Conservation (phyloP, 2,797 vertebrate species). For the Bryconaethiops microstoma region DNA sequence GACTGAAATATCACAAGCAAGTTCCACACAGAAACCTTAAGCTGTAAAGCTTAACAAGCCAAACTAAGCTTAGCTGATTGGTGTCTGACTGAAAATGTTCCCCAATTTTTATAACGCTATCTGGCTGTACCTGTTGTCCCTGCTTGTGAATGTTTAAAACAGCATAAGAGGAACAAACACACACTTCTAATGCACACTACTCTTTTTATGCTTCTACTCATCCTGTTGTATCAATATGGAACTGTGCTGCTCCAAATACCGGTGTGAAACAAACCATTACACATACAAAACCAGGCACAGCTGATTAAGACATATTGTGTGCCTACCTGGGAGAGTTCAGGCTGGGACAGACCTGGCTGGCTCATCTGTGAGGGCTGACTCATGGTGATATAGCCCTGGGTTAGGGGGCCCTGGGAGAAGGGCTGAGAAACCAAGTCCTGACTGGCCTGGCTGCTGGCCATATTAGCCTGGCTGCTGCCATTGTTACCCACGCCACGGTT, state of each 20-base stretch:
- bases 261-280: not conserved
- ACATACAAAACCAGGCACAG: not conserved
- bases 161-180: no score
- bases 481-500: constrained; percentile 86
- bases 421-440: constrained; percentile 95
- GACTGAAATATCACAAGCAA: not conserved
- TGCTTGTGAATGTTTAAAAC: no score
- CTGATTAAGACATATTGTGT: not conserved
- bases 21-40: no score
- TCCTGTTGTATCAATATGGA: no score
- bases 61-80: no score
- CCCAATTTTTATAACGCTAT: no score
- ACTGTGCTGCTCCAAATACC: no score
- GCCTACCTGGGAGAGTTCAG: constrained; percentile 94
- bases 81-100: no score
- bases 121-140: no score
- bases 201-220: no score
- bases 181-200: no score
- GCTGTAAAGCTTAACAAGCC: no score
- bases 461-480: constrained; percentile 84
- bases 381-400: constrained; percentile 98
- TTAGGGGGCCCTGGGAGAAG: constrained; percentile 97
- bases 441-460: constrained; percentile 91
- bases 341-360: constrained; percentile 97
- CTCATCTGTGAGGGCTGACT: constrained; percentile 99